Conservation (phyloP, 2,888 invertebrate species). For the Hypercompe scribonia region DNA sequence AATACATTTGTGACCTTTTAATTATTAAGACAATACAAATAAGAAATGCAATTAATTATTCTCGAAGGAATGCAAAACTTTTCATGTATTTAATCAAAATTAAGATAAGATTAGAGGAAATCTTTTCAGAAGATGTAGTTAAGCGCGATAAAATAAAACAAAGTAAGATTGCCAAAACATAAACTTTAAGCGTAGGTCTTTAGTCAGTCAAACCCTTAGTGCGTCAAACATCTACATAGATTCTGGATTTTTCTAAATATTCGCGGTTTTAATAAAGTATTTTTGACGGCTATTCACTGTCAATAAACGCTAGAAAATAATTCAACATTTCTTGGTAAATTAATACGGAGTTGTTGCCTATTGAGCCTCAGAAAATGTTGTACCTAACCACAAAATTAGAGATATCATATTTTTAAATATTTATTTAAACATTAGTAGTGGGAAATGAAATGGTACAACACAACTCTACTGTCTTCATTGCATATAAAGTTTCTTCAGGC, state of each 20-base stretch:
- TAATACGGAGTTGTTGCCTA: neutral
- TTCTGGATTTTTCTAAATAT: neutral
- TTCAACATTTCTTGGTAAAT: neutral
- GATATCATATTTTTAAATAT: neutral
- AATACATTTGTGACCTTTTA: neutral
- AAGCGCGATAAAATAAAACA: neutral
- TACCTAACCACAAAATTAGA: neutral
- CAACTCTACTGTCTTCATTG: neutral
- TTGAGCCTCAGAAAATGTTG: neutral
- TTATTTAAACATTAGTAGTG: neutral
- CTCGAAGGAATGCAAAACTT: neutral
- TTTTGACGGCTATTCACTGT: neutral
- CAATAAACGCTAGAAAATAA: neutral
- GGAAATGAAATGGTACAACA: neutral
- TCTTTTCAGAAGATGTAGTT: neutral
- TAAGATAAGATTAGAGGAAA: neutral
- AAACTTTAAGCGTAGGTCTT: too few species aligned
- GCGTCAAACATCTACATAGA: neutral
- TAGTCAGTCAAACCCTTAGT: neutral
- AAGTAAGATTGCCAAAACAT: too few species aligned
- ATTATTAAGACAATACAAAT: neutral
- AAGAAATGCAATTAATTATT: neutral
- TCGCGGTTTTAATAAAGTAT: neutral
- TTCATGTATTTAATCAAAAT: neutral
- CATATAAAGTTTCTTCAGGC: slow-evolving; percentile 16